A percentile compares a stretch with the other conserved stretches of the same genome.
phyloP scores from a whole-genome alignment of 2,888 invertebrate genomes.

The Rotaria macrura region DNA sequence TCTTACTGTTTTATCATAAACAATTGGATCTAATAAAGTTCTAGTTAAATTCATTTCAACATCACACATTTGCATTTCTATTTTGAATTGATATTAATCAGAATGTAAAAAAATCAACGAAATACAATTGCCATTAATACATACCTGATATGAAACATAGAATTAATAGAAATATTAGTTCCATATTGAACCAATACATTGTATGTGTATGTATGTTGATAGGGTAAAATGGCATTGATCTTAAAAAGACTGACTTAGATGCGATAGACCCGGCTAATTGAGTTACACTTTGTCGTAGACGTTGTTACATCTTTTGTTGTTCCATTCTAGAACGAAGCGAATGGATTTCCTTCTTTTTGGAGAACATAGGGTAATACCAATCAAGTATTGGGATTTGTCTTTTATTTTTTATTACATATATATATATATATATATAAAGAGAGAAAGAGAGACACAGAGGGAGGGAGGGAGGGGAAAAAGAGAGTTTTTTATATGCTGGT shows the following conservation, averaged over 20 bases:
- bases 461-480: too few species aligned
- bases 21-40: neutral
- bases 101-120: neutral
- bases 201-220: neutral
- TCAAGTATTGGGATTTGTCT: too few species aligned
- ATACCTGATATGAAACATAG: neutral
- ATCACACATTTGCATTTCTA: neutral
- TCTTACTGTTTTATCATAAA: constrained; percentile 37
- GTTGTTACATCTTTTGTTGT: neutral
- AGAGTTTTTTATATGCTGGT: too few species aligned
- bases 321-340: neutral
- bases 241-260: neutral
- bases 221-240: neutral
- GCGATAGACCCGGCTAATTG: neutral
- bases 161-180: neutral
- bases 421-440: neutral
- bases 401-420: neutral
- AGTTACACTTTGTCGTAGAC: neutral
- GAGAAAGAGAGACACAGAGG: too few species aligned
- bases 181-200: neutral
- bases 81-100: neutral
- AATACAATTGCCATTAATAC: too few species aligned
- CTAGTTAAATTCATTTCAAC: neutral
- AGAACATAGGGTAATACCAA: too few species aligned
- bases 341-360: neutral